phyloP scores from a whole-genome alignment of 2,797 vertebrate genomes.

The Acanthiza pusilla region DNA sequence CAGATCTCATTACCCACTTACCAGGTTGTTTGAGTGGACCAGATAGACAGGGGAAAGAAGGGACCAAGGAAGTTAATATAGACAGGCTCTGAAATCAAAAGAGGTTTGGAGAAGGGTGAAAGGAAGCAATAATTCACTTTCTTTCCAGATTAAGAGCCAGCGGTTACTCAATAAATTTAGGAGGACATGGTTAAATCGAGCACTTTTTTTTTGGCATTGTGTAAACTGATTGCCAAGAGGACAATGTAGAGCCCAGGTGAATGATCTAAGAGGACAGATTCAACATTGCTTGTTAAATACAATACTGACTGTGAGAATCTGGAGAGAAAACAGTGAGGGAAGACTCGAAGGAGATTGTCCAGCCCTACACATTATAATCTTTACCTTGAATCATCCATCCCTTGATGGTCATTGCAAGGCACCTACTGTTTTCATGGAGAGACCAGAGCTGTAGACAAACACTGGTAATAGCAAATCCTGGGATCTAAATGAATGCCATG shows the following conservation, averaged over 20 bases:
- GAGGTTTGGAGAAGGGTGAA: neutral
- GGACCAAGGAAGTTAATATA: neutral
- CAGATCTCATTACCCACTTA: neutral
- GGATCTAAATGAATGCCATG: neutral
- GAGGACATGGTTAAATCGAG: neutral
- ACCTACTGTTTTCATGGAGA: neutral
- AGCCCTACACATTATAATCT: neutral
- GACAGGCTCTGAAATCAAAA: neutral
- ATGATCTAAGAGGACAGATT: neutral
- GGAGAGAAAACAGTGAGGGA: neutral
- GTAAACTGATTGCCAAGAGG: neutral
- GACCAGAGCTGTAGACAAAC: neutral
- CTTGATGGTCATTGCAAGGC: neutral
- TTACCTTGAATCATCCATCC: neutral
- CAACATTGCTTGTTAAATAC: neutral
- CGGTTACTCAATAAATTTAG: neutral
- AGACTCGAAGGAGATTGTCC: neutral
- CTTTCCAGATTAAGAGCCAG: neutral
- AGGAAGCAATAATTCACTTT: neutral
- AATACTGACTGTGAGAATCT: neutral
- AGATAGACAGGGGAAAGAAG: neutral
- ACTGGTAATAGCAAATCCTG: neutral
- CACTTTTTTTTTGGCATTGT: neutral
- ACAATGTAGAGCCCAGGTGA: neutral
- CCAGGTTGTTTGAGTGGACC: accelerated